These are phyloP conservation scores for Eulemur coronatus DNA, from an alignment of 2,797 vertebrate species.

Conservation along the genomic window DNA sequence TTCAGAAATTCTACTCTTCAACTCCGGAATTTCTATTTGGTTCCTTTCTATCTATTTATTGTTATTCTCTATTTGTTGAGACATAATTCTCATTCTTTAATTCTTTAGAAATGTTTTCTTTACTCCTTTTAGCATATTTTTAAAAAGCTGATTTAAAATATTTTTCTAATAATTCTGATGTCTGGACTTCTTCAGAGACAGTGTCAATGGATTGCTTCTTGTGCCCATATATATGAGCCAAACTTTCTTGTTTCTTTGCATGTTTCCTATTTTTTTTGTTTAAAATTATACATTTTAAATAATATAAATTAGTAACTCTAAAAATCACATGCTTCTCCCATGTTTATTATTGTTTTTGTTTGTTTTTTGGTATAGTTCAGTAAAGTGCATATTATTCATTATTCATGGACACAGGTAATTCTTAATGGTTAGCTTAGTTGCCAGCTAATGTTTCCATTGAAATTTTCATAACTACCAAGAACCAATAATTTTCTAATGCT, in stretches of 20 bases:
- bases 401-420: background rate
- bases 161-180: background rate
- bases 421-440: background rate
- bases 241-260: background rate
- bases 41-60: background rate
- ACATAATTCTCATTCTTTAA: background rate
- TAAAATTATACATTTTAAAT: background rate
- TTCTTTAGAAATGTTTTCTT: background rate
- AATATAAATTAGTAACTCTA: background rate
- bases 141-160: background rate
- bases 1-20: background rate
- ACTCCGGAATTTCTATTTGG: background rate
- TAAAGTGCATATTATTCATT: background rate
- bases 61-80: background rate
- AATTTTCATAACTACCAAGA: background rate
- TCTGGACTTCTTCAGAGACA: background rate
- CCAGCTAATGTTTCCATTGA: background rate
- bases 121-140: background rate
- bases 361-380: background rate
- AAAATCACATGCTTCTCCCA: background rate
- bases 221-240: background rate
- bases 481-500: background rate
- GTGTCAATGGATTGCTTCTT: background rate
- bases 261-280: background rate
- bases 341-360: background rate